These are phyloP conservation scores for Enteromius paludinosus DNA, from an alignment of 2,797 vertebrate species.

Conservation along the genomic window DNA sequence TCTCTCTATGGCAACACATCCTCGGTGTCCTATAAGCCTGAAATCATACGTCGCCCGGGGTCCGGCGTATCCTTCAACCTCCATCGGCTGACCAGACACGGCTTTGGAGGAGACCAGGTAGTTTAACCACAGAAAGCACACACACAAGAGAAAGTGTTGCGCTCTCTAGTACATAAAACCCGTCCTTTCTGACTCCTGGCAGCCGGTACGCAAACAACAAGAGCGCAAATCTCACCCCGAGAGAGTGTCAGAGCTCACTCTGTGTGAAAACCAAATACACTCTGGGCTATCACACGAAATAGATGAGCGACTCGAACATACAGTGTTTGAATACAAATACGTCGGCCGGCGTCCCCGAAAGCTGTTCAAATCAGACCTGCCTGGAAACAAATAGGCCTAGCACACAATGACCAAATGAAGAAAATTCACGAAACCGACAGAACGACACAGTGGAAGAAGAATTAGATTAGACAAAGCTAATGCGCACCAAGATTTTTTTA, in stretches of 20 bases:
- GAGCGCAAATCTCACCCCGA: conserved; percentile 14
- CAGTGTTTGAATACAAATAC: conserved; percentile 75
- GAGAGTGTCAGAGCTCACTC: conserved; percentile 76
- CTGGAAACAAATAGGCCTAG: not conserved
- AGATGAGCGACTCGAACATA: conserved; percentile 71
- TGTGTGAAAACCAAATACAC: conserved; percentile 72
- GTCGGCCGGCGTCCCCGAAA: conserved; percentile 65
- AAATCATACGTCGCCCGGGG: conserved; percentile 63
- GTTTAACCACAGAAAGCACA: conserved; percentile 53
- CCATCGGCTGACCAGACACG: conserved; percentile 61
- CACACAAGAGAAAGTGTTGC: conserved; percentile 26
- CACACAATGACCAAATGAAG: not conserved
- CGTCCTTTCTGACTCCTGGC: conserved; percentile 13
- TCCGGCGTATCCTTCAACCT: conserved; percentile 71
- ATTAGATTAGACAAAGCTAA: conserved; percentile 69
- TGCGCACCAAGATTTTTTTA: conserved; percentile 66
- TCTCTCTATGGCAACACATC: conserved; percentile 62
- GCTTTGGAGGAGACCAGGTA: conserved; percentile 51
- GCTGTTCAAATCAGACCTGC: conserved; percentile 75
- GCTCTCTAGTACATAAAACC: conserved; percentile 32
- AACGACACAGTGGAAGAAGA: not conserved
- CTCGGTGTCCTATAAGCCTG: conserved; percentile 21
- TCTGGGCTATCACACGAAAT: conserved; percentile 72
- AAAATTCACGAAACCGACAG: not conserved
- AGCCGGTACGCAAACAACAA: conserved; percentile 16